Conservation (phyloP, 2,113 vertebrate genomes). For the Paraplagusia blochii region DNA sequence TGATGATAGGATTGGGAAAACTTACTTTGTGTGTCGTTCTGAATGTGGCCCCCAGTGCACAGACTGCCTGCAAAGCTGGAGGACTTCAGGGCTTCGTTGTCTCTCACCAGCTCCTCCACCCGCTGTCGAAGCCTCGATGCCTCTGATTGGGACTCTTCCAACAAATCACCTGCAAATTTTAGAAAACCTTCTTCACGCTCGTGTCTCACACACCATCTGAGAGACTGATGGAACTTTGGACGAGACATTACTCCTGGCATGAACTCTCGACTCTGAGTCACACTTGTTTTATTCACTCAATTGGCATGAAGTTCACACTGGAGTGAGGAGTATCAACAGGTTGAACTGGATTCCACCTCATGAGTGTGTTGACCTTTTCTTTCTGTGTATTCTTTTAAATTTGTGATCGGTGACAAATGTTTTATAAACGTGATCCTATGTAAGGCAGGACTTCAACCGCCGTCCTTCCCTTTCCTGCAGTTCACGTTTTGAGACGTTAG, state of each 20-base stretch:
- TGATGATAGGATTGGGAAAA: too few relatives aligned
- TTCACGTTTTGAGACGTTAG: too few relatives aligned
- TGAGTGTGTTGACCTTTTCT: too few relatives aligned
- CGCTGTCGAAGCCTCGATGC: conserved; percentile 88
- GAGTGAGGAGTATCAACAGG: conserved; percentile 25
- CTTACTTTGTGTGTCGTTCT: conserved; percentile 70
- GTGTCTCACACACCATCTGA: background rate
- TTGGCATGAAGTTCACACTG: conserved; percentile 4
- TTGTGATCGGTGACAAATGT: background rate
- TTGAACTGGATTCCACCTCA: conserved; percentile 35
- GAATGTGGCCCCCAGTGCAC: conserved; percentile 62
- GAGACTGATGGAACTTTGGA: background rate
- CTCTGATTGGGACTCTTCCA: conserved; percentile 93
- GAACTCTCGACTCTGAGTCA: conserved; percentile 22
- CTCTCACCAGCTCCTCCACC: conserved; percentile 90
- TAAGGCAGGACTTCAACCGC: too few relatives aligned
- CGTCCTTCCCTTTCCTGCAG: too few relatives aligned
- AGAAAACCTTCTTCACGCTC: background rate
- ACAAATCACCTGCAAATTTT: conserved; percentile 81
- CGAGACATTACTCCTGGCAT: background rate
- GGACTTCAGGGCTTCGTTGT: conserved; percentile 83
- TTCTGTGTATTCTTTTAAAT: conserved; percentile 4
- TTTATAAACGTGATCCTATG: too few relatives aligned
- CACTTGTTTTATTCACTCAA: background rate
- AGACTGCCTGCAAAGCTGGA: conserved; percentile 72